These are phyloP conservation scores for Mythimna ferrago DNA, from an alignment of 2,888 invertebrate genomes.

Conservation along the genomic window DNA sequence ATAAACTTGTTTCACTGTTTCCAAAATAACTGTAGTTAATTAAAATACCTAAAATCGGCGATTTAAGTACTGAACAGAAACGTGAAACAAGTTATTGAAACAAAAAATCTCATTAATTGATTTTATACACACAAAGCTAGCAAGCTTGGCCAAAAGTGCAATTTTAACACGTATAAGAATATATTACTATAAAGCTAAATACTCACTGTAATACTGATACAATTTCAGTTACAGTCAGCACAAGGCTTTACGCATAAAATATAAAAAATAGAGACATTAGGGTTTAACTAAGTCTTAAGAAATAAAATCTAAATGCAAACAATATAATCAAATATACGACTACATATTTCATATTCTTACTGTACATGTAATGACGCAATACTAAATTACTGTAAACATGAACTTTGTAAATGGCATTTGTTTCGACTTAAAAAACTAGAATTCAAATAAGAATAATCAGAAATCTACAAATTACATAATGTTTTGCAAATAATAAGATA, in stretches of 20 bases:
- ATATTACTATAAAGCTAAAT: constrained; percentile 34
- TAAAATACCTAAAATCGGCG: background rate
- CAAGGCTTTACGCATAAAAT: constrained; percentile 29
- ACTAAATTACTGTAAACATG: constrained; percentile 45
- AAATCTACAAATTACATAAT: background rate
- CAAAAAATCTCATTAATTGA: constrained; percentile 21
- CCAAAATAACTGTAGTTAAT: background rate
- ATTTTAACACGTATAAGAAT: background rate
- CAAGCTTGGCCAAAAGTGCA: constrained; percentile 63
- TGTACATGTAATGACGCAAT: constrained; percentile 55
- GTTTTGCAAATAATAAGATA: background rate
- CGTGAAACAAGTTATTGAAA: constrained; percentile 33
- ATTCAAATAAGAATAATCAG: background rate
- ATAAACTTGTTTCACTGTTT: constrained; percentile 39
- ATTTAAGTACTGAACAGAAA: background rate
- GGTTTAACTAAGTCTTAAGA: constrained; percentile 32
- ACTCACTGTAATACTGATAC: constrained; percentile 17
- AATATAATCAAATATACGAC: constrained; percentile 44
- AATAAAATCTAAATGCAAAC: constrained; percentile 59
- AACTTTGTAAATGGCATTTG: constrained; percentile 3
- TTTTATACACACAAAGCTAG: constrained; percentile 58
- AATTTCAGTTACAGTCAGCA: constrained; percentile 12
- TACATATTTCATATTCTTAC: constrained; percentile 33
- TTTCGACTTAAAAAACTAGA: background rate
- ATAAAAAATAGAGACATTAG: constrained; percentile 35